Conservation (phyloP, 1,140 invertebrate species). For the Papilio machaon region DNA sequence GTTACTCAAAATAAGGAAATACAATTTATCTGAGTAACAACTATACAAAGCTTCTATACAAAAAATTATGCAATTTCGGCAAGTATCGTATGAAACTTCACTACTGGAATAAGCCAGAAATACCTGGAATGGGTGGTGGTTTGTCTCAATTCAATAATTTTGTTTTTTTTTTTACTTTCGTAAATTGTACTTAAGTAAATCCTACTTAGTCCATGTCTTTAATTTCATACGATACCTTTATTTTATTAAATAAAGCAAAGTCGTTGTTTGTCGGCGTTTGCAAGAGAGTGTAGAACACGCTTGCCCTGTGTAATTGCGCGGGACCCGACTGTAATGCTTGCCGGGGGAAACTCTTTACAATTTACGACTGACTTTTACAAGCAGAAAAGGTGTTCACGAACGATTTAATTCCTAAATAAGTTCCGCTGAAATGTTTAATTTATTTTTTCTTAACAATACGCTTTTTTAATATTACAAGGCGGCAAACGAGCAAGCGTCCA, state of each 20-base stretch:
- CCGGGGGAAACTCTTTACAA: slow-evolving; percentile 45
- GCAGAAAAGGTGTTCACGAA: slow-evolving; percentile 27
- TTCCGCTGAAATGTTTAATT: neutral
- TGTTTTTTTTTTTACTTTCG: neutral
- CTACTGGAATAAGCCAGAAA: neutral
- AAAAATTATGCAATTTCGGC: neutral
- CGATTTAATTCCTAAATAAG: slow-evolving; percentile 32
- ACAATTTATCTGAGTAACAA: neutral
- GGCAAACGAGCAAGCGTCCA: too few species aligned
- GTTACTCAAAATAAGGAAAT: neutral
- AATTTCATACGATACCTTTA: neutral
- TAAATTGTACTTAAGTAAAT: too few species aligned
- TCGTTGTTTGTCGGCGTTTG: slow-evolving; percentile 47
- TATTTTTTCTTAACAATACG: neutral
- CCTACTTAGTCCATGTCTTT: neutral
- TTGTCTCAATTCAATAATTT: too few species aligned
- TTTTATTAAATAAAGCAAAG: slow-evolving; percentile 41
- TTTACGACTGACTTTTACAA: slow-evolving; percentile 42
- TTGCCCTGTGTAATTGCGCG: slow-evolving; percentile 63
- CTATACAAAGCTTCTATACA: neutral
- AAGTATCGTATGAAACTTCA: neutral
- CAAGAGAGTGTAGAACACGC: slow-evolving; percentile 49
- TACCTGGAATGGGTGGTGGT: neutral
- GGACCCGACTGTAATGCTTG: slow-evolving; percentile 53
- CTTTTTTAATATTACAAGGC: too few species aligned